Conservation (phyloP, 2,888 invertebrate species). For the Panopea generosa region DNA sequence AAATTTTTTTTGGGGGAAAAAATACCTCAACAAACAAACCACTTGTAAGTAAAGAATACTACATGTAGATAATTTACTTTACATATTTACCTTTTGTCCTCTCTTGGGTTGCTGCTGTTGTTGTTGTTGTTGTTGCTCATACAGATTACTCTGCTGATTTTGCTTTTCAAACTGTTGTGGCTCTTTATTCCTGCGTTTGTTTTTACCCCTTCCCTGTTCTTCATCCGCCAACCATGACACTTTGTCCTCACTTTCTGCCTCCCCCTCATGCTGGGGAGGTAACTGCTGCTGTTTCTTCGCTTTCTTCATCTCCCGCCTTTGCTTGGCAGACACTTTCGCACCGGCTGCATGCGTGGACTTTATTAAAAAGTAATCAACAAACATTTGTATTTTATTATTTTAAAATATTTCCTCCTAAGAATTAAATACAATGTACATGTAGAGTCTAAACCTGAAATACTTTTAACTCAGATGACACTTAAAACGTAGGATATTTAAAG, state of each 20-base stretch:
- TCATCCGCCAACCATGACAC: neutral
- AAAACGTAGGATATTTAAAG: too few relatives aligned
- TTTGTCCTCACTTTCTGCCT: slow-evolving; percentile 82
- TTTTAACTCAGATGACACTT: too few relatives aligned
- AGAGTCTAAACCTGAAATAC: too few relatives aligned
- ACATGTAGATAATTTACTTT: too few relatives aligned
- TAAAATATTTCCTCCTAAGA: too few relatives aligned
- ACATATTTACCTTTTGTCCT: slow-evolving; percentile 80
- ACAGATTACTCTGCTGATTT: slow-evolving; percentile 21
- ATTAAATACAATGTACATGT: too few relatives aligned
- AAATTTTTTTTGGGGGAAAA: too few relatives aligned
- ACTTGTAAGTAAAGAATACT: too few relatives aligned
- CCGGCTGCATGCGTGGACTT: slow-evolving; percentile 5
- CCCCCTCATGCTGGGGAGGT: slow-evolving; percentile 75
- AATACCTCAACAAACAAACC: too few relatives aligned
- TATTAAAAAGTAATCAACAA: neutral
- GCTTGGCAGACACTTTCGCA: slow-evolving; percentile 81
- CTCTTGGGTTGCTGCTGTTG: slow-evolving; percentile 69
- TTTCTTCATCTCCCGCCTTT: slow-evolving; percentile 81
- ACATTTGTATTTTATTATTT: too few relatives aligned
- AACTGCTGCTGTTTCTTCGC: slow-evolving; percentile 62
- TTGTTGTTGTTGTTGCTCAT: slow-evolving; percentile 34
- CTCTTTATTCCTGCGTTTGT: neutral
- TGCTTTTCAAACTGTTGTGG: slow-evolving; percentile 9
- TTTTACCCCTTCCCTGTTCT: slow-evolving; percentile 17